Evolutionary conservation across 30 jellyfish, hydroid and myxozoan genomes (phyloP).

Genomic region (Hydractinia echinata): DNA sequence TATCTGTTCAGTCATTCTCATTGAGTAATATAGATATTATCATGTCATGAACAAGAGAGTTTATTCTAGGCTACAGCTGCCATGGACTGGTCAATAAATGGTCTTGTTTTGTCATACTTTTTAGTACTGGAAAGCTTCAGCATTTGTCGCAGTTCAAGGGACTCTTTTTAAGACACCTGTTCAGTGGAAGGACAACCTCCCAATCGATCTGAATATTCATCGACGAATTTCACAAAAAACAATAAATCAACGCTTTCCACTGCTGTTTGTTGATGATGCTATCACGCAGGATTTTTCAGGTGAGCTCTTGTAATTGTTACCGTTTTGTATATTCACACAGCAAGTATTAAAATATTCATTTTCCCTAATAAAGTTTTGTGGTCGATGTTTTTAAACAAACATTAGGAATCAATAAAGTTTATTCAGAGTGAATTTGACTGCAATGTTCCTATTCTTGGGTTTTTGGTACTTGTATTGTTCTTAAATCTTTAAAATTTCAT

Average conservation of each 20-base stretch:
- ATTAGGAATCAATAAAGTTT: too few species aligned
- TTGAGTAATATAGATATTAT: too few species aligned
- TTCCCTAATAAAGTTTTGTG: too few species aligned
- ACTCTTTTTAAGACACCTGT: not conserved
- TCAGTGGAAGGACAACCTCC: conserved; percentile 21
- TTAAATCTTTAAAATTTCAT: too few species aligned
- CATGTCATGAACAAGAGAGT: too few species aligned
- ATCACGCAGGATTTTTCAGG: not conserved
- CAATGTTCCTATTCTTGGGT: too few species aligned
- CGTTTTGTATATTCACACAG: not conserved
- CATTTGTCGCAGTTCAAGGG: conserved; percentile 3
- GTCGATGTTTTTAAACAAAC: too few species aligned
- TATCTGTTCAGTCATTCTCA: too few species aligned
- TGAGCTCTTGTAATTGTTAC: not conserved
- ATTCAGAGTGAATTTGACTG: too few species aligned
- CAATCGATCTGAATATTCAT: conserved; percentile 14
- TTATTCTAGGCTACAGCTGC: too few species aligned
- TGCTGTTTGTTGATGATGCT: not conserved
- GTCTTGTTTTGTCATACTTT: not conserved
- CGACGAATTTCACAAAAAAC: conserved; percentile 18
- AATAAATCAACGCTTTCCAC: conserved; percentile 16
- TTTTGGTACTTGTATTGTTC: too few species aligned
- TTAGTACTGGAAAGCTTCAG: conserved; percentile 35
- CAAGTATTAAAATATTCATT: too few species aligned
- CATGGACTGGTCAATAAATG: not conserved